Percentiles rank a stretch among this genome's conserved stretches.
phyloP scores from a whole-genome alignment of 2,113 vertebrate species.

The Sphaerodactylus townsendi region DNA sequence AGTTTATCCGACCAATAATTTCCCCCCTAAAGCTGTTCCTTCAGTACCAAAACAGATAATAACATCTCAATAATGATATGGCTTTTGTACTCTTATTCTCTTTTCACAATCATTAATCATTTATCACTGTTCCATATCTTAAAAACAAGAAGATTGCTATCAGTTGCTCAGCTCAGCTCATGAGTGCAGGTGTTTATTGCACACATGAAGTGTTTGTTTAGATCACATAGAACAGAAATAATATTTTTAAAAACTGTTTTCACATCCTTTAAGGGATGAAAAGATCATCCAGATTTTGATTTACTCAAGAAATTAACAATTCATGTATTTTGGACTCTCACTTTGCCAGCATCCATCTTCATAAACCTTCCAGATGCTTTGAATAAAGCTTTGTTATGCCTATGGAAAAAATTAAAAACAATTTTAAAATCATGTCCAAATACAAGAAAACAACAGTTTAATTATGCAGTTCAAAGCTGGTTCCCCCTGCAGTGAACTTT shows the following conservation, averaged over 20 bases:
- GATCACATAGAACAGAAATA: neutral
- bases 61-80: neutral
- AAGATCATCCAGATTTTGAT: slow-evolving; percentile 1
- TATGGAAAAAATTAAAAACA: neutral
- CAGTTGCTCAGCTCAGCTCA: neutral
- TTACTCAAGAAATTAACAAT: neutral
- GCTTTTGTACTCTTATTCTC: neutral
- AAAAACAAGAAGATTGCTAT: neutral
- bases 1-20: neutral
- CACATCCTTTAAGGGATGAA: neutral
- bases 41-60: neutral
- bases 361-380: neutral
- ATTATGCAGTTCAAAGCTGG: neutral
- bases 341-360: neutral
- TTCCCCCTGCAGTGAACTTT: neutral
- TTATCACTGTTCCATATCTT: neutral
- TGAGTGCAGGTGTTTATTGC: slow-evolving; percentile 5
- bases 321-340: neutral
- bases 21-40: neutral
- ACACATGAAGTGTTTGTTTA: neutral
- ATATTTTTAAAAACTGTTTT: neutral
- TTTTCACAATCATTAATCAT: slow-evolving; percentile 23
- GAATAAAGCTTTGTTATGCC: neutral
- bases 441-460: neutral
- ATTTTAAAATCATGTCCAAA: neutral